phyloP scores from a whole-genome alignment of 37 sponge, comb jelly and placozoan genomes.

The Crambe crambe region DNA sequence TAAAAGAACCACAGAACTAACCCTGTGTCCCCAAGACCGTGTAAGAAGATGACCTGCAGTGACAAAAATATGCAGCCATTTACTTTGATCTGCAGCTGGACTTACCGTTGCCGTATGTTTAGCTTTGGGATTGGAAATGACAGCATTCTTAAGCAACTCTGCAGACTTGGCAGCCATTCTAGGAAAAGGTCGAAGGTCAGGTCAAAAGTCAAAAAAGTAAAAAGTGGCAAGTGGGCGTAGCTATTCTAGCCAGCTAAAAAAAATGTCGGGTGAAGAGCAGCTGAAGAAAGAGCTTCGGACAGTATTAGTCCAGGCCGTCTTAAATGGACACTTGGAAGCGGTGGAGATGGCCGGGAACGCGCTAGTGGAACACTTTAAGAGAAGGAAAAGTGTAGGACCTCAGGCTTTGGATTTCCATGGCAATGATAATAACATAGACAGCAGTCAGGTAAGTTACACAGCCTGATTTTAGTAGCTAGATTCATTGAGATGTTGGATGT shows the following conservation, averaged over 20 bases:
- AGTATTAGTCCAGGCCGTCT: background rate
- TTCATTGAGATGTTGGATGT: background rate
- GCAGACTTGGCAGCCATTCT: conserved; percentile 19
- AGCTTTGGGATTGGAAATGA: conserved; percentile 16
- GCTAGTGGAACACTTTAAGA: background rate
- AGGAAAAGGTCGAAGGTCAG: background rate
- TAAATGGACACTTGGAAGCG: background rate
- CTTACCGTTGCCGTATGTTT: conserved; percentile 76
- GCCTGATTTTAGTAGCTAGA: too few species aligned
- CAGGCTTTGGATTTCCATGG: too few species aligned
- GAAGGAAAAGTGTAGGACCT: too few species aligned
- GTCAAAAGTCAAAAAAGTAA: too few species aligned
- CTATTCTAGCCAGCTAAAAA: too few species aligned
- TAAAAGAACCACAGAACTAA: too few species aligned
- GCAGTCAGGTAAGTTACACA: too few species aligned
- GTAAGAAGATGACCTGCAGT: conserved; percentile 68
- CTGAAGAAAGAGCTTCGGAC: background rate
- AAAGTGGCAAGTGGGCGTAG: too few species aligned
- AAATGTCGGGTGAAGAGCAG: background rate
- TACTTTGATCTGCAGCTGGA: background rate
- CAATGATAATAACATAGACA: too few species aligned
- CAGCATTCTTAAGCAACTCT: conserved; percentile 48
- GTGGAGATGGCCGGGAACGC: background rate
- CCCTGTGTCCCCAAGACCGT: conserved; percentile 85
- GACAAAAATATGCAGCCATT: background rate